A percentile compares a stretch with the other conserved stretches of the same genome.
These are phyloP conservation scores for Megalurothrips usitatus DNA, from an alignment of 2,888 invertebrate species.

Conservation along the genomic window DNA sequence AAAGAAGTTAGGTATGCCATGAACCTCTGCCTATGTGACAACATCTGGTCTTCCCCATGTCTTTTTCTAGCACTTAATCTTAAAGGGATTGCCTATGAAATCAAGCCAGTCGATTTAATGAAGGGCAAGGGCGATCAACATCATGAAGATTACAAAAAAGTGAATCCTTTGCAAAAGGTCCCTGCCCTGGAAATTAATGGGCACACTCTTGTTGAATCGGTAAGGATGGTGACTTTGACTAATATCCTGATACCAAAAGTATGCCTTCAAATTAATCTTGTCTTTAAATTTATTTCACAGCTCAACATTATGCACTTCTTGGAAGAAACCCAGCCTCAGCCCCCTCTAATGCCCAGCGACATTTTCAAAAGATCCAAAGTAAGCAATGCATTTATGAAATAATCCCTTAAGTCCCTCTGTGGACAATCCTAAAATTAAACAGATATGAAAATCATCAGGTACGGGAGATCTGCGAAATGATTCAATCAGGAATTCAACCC, in stretches of 20 bases:
- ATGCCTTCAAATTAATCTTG: constrained; percentile 29
- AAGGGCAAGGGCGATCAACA: constrained; percentile 85
- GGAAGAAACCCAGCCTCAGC: constrained; percentile 85
- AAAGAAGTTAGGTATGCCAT: not conserved
- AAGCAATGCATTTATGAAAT: constrained; percentile 1
- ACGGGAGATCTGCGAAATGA: constrained; percentile 85
- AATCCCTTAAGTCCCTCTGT: not conserved
- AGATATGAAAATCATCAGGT: constrained; percentile 45
- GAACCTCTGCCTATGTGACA: not conserved
- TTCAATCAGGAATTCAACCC: constrained; percentile 93
- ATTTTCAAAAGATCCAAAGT: constrained; percentile 85
- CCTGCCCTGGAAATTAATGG: constrained; percentile 79
- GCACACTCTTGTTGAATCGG: constrained; percentile 59
- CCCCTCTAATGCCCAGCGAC: constrained; percentile 83
- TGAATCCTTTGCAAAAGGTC: constrained; percentile 94
- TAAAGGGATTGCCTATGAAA: constrained; percentile 93
- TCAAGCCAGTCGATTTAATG: constrained; percentile 77
- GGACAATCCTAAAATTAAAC: not conserved
- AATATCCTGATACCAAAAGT: constrained; percentile 34
- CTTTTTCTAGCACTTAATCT: constrained; percentile 70
- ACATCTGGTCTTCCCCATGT: not conserved
- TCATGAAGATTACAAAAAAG: constrained; percentile 79
- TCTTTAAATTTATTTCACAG: constrained; percentile 45
- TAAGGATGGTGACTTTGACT: constrained; percentile 43
- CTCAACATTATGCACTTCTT: constrained; percentile 91